A percentile compares a stretch with the other conserved stretches of the same genome.
These are phyloP conservation scores for Phyllotreta cruciferae DNA, from an alignment of 2,888 invertebrate species.

Conservation along the genomic window DNA sequence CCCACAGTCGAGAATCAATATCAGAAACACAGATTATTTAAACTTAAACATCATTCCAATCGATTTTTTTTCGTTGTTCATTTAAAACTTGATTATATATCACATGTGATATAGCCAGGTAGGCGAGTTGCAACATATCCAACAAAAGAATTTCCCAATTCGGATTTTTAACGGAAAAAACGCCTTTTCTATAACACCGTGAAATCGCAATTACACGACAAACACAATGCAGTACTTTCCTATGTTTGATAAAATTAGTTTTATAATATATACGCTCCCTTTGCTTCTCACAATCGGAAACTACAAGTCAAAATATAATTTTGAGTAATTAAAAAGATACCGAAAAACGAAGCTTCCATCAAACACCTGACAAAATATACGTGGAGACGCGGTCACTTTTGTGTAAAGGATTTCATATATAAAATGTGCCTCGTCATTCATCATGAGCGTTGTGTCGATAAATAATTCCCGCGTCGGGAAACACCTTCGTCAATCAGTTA, in stretches of 20 bases:
- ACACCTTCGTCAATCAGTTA: conserved; percentile 11
- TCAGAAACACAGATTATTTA: conserved; percentile 10
- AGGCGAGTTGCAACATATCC: too few relatives aligned
- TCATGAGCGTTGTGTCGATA: conserved; percentile 15
- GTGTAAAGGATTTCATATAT: too few relatives aligned
- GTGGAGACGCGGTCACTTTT: too few relatives aligned
- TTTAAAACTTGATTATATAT: conserved; percentile 19
- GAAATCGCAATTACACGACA: conserved; percentile 37
- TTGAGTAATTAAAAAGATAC: too few relatives aligned
- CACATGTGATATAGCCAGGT: conserved; percentile 13
- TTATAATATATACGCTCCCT: too few relatives aligned
- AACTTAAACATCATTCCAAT: conserved; percentile 8
- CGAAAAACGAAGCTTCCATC: conserved; percentile 19
- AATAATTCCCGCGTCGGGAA: conserved; percentile 7
- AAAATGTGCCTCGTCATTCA: conserved; percentile 18
- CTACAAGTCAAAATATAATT: background rate
- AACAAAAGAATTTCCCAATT: conserved; percentile 24
- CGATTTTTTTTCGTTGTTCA: conserved; percentile 11
- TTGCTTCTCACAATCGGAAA: background rate
- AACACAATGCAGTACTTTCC: conserved; percentile 21
- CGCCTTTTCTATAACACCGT: conserved; percentile 29
- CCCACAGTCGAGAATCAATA: conserved; percentile 7
- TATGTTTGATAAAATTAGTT: too few relatives aligned
- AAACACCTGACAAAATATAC: conserved; percentile 25
- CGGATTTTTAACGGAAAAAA: conserved; percentile 31